Conservation (phyloP, 1,140 invertebrate species). For the Leptopilina boulardi region DNA sequence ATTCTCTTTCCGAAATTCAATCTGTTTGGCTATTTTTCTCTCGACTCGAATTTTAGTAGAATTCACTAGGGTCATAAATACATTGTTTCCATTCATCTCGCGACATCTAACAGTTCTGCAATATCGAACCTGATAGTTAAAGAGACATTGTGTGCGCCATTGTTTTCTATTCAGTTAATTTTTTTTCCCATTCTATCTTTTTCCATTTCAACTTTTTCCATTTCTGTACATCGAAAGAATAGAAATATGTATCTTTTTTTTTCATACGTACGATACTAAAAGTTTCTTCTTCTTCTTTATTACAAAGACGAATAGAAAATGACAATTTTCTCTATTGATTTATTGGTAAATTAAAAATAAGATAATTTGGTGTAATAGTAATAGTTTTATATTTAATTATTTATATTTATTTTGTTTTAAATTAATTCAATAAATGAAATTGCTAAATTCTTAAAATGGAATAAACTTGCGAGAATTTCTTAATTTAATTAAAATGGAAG, state of each 20-base stretch:
- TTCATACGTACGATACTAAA: no score
- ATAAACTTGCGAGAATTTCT: no score
- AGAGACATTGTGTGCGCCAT: background rate
- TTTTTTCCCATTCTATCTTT: background rate
- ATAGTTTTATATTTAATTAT: no score
- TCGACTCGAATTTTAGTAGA: slow-evolving; percentile 47
- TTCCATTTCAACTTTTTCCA: background rate
- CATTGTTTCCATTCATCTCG: slow-evolving; percentile 28
- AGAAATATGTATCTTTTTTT: background rate
- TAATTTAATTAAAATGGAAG: no score
- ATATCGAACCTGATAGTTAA: slow-evolving; percentile 11
- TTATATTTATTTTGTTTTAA: no score
- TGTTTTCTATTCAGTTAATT: background rate
- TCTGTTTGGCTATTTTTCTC: slow-evolving; percentile 38
- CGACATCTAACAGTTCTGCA: background rate
- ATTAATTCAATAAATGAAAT: no score
- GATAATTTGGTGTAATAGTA: no score
- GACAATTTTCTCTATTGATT: no score
- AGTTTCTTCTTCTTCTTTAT: no score
- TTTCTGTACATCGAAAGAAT: background rate
- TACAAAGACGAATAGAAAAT: no score
- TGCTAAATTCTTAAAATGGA: no score
- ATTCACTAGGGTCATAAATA: slow-evolving; percentile 29
- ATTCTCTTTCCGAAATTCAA: slow-evolving; percentile 52
- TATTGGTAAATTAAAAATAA: no score